Evolutionary conservation across 2,797 vertebrate genomes (phyloP).

Genomic region (Lepilemur septentrionalis): DNA sequence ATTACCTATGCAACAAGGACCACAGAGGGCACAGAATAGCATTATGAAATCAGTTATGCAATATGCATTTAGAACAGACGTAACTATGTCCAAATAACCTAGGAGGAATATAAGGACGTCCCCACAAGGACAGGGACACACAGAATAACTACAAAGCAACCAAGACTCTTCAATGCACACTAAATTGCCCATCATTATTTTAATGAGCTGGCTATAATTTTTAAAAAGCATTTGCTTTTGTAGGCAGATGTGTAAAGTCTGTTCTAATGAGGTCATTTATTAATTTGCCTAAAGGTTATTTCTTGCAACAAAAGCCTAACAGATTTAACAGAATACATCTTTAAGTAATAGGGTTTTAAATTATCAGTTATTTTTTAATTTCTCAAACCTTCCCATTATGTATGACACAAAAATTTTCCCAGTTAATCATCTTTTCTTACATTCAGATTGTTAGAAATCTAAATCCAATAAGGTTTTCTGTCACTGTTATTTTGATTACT

Average conservation of each 20-base stretch:
- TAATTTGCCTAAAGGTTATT: slow-evolving; percentile 49
- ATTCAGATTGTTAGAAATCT: background rate
- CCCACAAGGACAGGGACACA: background rate
- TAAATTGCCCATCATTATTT: slow-evolving; percentile 44
- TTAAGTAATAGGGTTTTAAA: background rate
- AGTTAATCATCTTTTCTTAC: background rate
- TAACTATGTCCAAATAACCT: background rate
- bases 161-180: background rate
- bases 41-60: slow-evolving; percentile 49
- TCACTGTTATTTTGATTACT: background rate
- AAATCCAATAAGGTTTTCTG: background rate
- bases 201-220: slow-evolving; percentile 54
- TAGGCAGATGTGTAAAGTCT: slow-evolving; percentile 33
- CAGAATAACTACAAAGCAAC: background rate
- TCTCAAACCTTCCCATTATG: background rate
- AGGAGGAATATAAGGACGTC: background rate
- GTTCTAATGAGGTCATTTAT: slow-evolving; percentile 38
- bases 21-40: slow-evolving; percentile 18
- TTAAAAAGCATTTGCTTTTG: slow-evolving; percentile 46
- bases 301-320: background rate
- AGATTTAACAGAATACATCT: background rate
- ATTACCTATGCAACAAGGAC: slow-evolving; percentile 50
- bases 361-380: background rate
- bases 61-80: slow-evolving; percentile 19
- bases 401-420: background rate